Evolutionary conservation across 2,113 vertebrate species (phyloP), one percentile per base, ranked within the genome.

Genomic region (Acrocephalus arundinaceus): DNA sequence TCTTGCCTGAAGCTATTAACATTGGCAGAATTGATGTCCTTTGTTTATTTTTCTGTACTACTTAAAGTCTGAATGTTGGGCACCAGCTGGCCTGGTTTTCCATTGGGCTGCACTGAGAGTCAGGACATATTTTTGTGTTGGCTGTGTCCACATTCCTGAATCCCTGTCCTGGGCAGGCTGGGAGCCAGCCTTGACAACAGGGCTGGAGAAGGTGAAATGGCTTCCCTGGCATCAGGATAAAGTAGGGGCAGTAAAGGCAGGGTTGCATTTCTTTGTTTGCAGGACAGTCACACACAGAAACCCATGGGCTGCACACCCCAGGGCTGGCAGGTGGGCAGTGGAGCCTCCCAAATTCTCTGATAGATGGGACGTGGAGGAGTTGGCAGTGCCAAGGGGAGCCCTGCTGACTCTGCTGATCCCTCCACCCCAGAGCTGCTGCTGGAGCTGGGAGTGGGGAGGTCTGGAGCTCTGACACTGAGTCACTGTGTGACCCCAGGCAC

Each of bases 381-480:
- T 33, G 57, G 88, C 49, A 84, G 57, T 21, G 65, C 73, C 68
- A 33, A 23, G 45, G 76, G 66, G 33, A 86, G 37, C 31, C 19
- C 24, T 84, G 66, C 76, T 95, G 92, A 68, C 67, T 59, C 45
- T 3, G 13, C 72, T 55, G 18, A 57, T 74, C 71, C 74, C 39
- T 76, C 8, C 25, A 24, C 21, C 85, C 73, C 48, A 57, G 62
- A 6, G 5, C 52, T 73, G 4, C 4, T 78, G 82, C 84, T 77
- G 68, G 83, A 86, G 48, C 83, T 72, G 85, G 78, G 39, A 92
- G 51, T 76, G 2, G 6, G 67, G 48, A 93, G 70, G 41, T 81
- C 92, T 96, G 96, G 90, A 93, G 95, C 89, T 91, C 74, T 95
- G 95, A 86, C 93, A 95, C 93, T 95, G 96, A 96, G 93, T 97